phyloP scores from a whole-genome alignment of 2,797 vertebrate species.

The Lepus townsendii region DNA sequence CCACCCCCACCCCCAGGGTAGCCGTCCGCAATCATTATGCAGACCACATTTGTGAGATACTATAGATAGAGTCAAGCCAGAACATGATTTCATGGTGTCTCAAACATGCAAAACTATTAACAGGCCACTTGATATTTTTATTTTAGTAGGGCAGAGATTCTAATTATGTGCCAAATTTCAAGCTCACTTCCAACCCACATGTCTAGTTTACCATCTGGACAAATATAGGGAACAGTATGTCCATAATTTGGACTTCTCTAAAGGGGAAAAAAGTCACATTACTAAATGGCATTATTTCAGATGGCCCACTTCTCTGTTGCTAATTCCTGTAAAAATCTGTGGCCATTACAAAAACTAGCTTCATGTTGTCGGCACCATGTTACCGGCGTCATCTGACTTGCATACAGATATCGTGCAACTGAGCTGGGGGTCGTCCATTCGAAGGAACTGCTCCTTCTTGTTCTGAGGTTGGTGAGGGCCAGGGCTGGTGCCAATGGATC shows the following conservation, averaged over 20 bases:
- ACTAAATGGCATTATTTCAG: conserved; percentile 62
- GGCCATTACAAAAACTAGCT: conserved; percentile 38
- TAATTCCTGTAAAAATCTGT: conserved; percentile 55
- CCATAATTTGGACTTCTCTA: conserved; percentile 41
- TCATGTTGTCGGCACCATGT: not conserved
- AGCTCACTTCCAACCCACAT: conserved; percentile 62
- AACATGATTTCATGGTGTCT: conserved; percentile 18
- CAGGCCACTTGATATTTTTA: conserved; percentile 61
- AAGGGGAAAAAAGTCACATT: not conserved
- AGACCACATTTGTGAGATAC: not conserved
- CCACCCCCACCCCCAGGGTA: not conserved
- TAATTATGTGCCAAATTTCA: conserved; percentile 57
- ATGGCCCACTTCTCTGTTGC: conserved; percentile 35
- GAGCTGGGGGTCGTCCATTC: not conserved
- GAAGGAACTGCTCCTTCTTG: conserved; percentile 16
- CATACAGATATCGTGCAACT: not conserved
- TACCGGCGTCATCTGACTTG: not conserved
- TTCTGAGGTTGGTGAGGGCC: not conserved
- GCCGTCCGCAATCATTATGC: not conserved
- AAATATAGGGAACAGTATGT: conserved; percentile 45
- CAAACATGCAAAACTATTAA: conserved; percentile 62
- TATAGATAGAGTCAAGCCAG: not conserved
- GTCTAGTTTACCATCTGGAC: conserved; percentile 66
- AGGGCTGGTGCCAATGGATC: not conserved
- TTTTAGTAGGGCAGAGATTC: conserved; percentile 65